Base-by-base conservation (phyloP, 2,113 vertebrate species). In the Megaceryle torquata region DNA sequence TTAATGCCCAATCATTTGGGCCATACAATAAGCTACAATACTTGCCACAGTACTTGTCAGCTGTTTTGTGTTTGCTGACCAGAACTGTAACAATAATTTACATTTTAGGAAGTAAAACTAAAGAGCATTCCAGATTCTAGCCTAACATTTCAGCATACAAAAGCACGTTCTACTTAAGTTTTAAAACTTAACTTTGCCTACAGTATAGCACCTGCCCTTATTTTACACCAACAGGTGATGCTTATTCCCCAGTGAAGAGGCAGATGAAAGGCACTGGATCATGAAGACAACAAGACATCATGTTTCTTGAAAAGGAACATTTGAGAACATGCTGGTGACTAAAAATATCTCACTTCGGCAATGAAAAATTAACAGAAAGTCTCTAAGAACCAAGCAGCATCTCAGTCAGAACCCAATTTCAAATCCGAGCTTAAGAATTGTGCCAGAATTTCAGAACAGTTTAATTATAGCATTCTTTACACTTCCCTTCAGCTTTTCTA, bases 391-490 rank as follows among this genome's bases (percentile, higher is more conserved):
- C 22, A 82, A 82, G 77, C 54, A 74, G 43, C 68, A 81, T 67
- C 37, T 82, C 84, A 93, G 70, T 11, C 77, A 85, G 57, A 37
- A 74, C 29, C 16, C 72, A 44, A 35, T 72, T 87, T 89, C 74
- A 85, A 91, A 87, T 74, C 0, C 35, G 31, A 89, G 44, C 61
- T 84, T 39, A 72, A 88, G 48, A 85, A 79, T 11, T 24, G 11
- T 82, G 89, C 89, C 85, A 92, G 57, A 78, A 75, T 64, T 93
- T 81, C 83, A 92, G 77, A 89, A 82, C 65, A 84, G 25, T 72
- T 95, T 94, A 93, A 93, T 93, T 95, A 96, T 65, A 87, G 81
- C 53, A 37, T 48, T 79, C 44, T 93, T 92, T 89, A 84, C 87
- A 82, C 57, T 92, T 65, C 35, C 48, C 82, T 87, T 91, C 74